A percentile compares a stretch with the other conserved stretches of the same genome.
These are phyloP conservation scores for Maniola jurtina DNA, from an alignment of 1,140 invertebrate genomes.

Conservation along the genomic window DNA sequence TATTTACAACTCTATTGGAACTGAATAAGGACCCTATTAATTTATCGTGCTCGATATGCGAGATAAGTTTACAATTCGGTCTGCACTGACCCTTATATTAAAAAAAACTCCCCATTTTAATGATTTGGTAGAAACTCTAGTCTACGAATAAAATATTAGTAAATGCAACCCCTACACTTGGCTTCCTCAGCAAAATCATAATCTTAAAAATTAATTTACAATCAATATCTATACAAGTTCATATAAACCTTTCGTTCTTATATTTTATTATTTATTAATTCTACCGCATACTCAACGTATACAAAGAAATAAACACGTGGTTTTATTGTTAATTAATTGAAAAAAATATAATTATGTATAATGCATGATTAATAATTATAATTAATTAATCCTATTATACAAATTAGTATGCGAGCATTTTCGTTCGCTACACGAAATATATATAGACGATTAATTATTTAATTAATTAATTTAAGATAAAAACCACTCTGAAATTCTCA, in stretches of 20 bases:
- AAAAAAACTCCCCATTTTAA: conserved; percentile 41
- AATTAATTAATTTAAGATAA: conserved; percentile 13
- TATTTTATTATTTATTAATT: conserved; percentile 16
- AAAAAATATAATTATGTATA: background rate
- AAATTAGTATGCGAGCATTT: background rate
- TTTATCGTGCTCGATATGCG: no score
- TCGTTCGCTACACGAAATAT: background rate
- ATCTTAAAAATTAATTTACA: conserved; percentile 42
- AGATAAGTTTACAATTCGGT: no score
- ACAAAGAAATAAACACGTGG: conserved; percentile 22
- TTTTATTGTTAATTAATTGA: background rate
- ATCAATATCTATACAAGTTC: conserved; percentile 41
- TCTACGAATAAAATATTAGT: conserved; percentile 74
- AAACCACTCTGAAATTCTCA: conserved; percentile 11
- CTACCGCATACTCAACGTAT: conserved; percentile 26
- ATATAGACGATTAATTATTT: conserved; percentile 1
- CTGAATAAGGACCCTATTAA: no score
- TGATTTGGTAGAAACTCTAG: conserved; percentile 72
- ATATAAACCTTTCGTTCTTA: conserved; percentile 30
- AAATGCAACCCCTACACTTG: conserved; percentile 72
- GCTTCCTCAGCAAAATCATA: conserved; percentile 43
- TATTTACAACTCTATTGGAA: no score
- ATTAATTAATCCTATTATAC: conserved; percentile 3
- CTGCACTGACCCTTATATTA: background rate
- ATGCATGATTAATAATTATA: background rate